phyloP scores from a whole-genome alignment of 2,797 vertebrate species.

The Trachurus trachurus region DNA sequence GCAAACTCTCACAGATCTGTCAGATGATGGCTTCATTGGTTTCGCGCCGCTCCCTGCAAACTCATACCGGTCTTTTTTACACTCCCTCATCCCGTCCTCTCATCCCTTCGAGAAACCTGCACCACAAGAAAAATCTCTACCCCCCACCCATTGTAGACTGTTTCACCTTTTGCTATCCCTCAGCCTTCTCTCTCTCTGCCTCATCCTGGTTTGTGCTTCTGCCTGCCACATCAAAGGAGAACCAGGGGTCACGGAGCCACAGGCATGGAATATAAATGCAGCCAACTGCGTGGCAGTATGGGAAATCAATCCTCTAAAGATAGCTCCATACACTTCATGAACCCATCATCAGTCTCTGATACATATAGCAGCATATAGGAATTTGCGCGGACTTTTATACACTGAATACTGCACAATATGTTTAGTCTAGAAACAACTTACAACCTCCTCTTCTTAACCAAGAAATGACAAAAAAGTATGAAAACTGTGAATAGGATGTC shows the following conservation, averaged over 20 bases:
- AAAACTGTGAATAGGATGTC: neutral
- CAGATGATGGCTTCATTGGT: constrained; percentile 97
- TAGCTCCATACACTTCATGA: constrained; percentile 87
- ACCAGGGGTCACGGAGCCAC: constrained; percentile 96
- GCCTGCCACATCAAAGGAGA: constrained; percentile 98
- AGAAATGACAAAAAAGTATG: neutral
- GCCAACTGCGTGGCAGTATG: constrained; percentile 92
- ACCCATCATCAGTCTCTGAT: constrained; percentile 83
- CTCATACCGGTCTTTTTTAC: constrained; percentile 75
- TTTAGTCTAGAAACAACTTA: constrained; percentile 40
- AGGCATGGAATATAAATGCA: constrained; percentile 94
- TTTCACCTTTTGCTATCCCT: constrained; percentile 87
- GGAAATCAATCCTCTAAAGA: constrained; percentile 90
- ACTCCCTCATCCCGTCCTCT: constrained; percentile 80
- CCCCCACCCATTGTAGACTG: constrained; percentile 76
- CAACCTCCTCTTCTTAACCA: constrained; percentile 2
- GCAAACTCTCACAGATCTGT: constrained; percentile 89
- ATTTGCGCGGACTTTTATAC: constrained; percentile 62
- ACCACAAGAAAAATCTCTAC: constrained; percentile 74
- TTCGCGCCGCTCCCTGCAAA: constrained; percentile 84
- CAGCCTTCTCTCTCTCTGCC: constrained; percentile 83
- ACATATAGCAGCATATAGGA: constrained; percentile 80
- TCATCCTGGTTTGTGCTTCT: constrained; percentile 90
- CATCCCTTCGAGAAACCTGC: constrained; percentile 83
- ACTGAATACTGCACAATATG: constrained; percentile 38